These are phyloP conservation scores for Aselliscus stoliczkanus DNA, from an alignment of 2,797 vertebrate genomes.

Conservation along the genomic window DNA sequence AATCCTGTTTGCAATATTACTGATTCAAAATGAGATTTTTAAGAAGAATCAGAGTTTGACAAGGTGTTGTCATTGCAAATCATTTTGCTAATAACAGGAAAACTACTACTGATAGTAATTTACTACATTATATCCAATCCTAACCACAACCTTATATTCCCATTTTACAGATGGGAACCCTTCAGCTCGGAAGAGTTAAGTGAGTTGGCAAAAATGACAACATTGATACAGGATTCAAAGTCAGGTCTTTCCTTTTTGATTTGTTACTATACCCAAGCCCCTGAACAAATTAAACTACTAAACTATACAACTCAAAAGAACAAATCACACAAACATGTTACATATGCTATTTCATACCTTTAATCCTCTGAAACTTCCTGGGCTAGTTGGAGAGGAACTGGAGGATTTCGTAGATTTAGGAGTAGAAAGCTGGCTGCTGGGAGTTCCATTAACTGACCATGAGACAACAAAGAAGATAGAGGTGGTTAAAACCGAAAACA, in stretches of 20 bases:
- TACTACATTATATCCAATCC: neutral
- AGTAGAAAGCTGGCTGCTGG: slow-evolving; percentile 91
- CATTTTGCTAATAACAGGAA: neutral
- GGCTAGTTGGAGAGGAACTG: slow-evolving; percentile 94
- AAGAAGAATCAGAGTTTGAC: neutral
- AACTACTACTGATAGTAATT: neutral
- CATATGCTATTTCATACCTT: slow-evolving; percentile 84
- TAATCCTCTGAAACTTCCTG: slow-evolving; percentile 86
- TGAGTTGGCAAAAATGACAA: neutral
- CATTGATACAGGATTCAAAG: neutral
- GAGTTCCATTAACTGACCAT: slow-evolving; percentile 90
- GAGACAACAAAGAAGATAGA: slow-evolving; percentile 62
- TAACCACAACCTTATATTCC: neutral
- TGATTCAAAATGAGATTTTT: neutral
- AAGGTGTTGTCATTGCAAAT: neutral
- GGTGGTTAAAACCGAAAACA: neutral
- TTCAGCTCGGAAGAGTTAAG: neutral
- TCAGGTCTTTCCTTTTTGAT: neutral
- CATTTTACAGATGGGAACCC: neutral
- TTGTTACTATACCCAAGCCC: neutral
- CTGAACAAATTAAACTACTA: neutral
- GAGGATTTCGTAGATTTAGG: slow-evolving; percentile 95
- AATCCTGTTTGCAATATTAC: neutral
- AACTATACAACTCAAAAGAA: neutral
- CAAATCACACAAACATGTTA: neutral